These are phyloP conservation scores for Drosophila sechellia DNA, from an alignment of 1,140 invertebrate species.

Conservation along the genomic window DNA sequence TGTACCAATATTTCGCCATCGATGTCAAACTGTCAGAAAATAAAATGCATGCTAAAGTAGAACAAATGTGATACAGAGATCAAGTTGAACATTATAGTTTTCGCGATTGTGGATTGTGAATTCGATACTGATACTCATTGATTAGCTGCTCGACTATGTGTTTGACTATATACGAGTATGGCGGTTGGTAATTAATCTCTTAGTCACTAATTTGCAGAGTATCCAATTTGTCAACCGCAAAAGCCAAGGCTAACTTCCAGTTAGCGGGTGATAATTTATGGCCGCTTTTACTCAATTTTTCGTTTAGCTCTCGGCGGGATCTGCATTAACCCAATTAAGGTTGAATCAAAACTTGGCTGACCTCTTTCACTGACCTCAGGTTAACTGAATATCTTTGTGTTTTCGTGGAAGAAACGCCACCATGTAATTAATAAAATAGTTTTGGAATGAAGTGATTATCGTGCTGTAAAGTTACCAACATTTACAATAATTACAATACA, in stretches of 20 bases:
- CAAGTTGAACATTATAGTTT: conserved; percentile 7
- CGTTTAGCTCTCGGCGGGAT: conserved; percentile 11
- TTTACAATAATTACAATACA: conserved; percentile 73
- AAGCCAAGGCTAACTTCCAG: conserved; percentile 55
- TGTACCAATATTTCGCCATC: conserved; percentile 10
- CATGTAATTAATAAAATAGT: conserved; percentile 38
- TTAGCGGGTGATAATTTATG: conserved; percentile 40
- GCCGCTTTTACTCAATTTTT: conserved; percentile 37
- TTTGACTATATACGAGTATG: neutral
- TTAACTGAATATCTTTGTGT: conserved; percentile 21
- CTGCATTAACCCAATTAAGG: conserved; percentile 46
- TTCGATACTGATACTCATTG: neutral
- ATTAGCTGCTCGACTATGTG: neutral
- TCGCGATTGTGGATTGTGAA: neutral
- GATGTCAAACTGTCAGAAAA: conserved; percentile 6
- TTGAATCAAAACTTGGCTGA: conserved; percentile 26
- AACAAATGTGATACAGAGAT: conserved; percentile 32
- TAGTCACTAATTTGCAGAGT: conserved; percentile 22
- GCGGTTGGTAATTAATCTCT: conserved; percentile 16
- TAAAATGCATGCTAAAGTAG: conserved; percentile 3
- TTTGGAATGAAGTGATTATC: conserved; percentile 28
- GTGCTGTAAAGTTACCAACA: conserved; percentile 42
- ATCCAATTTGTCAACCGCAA: conserved; percentile 32
- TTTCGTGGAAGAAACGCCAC: conserved; percentile 35
- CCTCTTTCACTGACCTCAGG: conserved; percentile 40